phyloP scores from a whole-genome alignment of 1,140 invertebrate species.

The Cydia splendana region DNA sequence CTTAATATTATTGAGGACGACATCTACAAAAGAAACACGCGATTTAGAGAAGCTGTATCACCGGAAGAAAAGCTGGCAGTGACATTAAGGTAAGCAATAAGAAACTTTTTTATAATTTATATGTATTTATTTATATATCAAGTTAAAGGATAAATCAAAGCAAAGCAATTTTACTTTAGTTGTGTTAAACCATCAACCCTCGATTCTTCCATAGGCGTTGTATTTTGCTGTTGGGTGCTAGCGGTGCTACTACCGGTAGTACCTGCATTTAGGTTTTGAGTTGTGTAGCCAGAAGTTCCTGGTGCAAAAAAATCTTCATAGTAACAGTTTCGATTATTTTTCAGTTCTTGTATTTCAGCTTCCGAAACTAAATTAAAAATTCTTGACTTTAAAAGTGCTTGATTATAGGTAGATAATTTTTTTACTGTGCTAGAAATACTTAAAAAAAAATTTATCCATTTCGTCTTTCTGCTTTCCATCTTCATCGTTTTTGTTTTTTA shows the following conservation, averaged over 20 bases:
- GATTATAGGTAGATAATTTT: constrained; percentile 46
- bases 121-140: constrained; percentile 29
- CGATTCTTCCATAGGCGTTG: constrained; percentile 22
- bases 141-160: constrained; percentile 22
- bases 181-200: constrained; percentile 1
- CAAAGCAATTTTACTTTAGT: constrained; percentile 19
- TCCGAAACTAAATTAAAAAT: constrained; percentile 46
- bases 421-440: constrained; percentile 48
- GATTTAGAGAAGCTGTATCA: neutral
- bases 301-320: constrained; percentile 17
- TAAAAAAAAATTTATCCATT: constrained; percentile 46
- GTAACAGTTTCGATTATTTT: constrained; percentile 12
- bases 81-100: constrained; percentile 13
- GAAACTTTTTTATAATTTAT: constrained; percentile 16
- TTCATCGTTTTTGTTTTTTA: constrained; percentile 34
- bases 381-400: constrained; percentile 45
- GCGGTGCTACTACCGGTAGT: constrained; percentile 20
- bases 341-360: constrained; percentile 37
- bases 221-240: constrained; percentile 21
- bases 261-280: constrained; percentile 28
- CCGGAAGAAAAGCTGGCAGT: neutral
- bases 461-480: constrained; percentile 36
- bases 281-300: constrained; percentile 26
- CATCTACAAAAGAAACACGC: neutral
- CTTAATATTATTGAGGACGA: neutral